Evolutionary conservation across 2,888 invertebrate species (phyloP).

Genomic region (Sicus ferrugineus): DNA sequence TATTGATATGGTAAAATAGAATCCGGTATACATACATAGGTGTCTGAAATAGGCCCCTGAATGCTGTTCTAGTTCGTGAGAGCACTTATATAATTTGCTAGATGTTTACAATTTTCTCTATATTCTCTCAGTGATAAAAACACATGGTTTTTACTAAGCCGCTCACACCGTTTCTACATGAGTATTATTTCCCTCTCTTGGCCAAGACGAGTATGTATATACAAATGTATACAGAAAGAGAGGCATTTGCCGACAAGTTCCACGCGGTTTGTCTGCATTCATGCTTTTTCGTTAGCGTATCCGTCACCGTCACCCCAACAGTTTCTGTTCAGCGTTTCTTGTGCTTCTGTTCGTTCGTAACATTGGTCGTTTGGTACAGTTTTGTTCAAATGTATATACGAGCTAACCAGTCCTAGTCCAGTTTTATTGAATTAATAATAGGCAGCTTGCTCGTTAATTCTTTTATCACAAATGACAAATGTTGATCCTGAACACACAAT

Average conservation of each 20-base stretch:
- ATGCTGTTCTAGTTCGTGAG: slow-evolving; percentile 7
- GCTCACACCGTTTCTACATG: neutral
- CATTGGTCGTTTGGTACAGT: slow-evolving; percentile 24
- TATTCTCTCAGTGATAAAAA: neutral
- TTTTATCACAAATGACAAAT: no score
- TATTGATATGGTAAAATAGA: neutral
- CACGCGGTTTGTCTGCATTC: neutral
- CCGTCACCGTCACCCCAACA: neutral
- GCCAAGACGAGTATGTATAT: neutral
- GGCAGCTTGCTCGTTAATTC: no score
- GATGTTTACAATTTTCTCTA: slow-evolving; percentile 15
- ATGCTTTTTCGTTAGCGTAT: neutral
- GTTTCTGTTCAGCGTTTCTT: neutral
- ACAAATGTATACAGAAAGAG: neutral
- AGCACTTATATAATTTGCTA: neutral
- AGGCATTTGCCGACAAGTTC: neutral
- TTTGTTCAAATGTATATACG: slow-evolving; percentile 13
- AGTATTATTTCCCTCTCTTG: neutral
- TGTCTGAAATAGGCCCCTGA: neutral
- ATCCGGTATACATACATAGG: neutral
- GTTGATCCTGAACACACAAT: no score
- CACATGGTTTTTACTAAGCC: neutral
- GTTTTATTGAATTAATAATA: no score
- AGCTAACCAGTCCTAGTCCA: slow-evolving; percentile 28
- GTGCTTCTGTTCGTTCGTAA: neutral